Base-by-base conservation (phyloP, 2,888 invertebrate genomes). In the Neuroscelio doddi region DNA sequence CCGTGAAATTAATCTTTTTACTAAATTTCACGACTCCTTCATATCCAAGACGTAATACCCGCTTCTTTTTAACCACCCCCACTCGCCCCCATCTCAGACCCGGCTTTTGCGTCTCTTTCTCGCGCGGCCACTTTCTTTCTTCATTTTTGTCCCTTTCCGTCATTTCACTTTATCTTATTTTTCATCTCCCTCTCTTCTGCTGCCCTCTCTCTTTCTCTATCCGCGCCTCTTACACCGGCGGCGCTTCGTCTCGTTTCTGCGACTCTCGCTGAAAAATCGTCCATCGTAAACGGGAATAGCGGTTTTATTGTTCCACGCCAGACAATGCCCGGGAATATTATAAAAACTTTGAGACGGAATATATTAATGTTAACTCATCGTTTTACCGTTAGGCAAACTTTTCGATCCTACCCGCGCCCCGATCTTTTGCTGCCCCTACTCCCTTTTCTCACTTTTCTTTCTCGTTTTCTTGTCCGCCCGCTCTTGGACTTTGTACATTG, bases 331-430 rank as follows among this genome's bases (percentile, higher is more conserved):
- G 77, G 76, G 81, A 82, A 82, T 82, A 83, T 82, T 83, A 81
- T 83, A 80, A 81, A 80, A 82, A 82, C 81, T 83, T 81, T 82
- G 75, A 78, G 81, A 81, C 80, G 79, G 83, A 83, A 83, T 84
- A 82, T 81, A 83, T 84, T 83, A 83, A 83, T 80, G 82, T 81
- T 83, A 82, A 83, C 80, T 82, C 82, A 79, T 82, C 81, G 81
- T 78, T 83, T 83, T 78, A 80, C 82, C 82, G 83, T 81, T 81
- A 81, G 79, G 78, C 81, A 81, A 82, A 82, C 79, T 81, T 81
- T 81, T 82, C 81, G 76, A 73, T 77, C 77, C 59, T 34, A 36
- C 49, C 41, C 47, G 52, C 32, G 24, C 15, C 12, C 15, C 49
- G 57, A 27, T 14, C 47, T 14, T 15, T 41, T 9, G 3, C 29